Percentiles rank a stretch among this genome's conserved stretches.
phyloP scores from a whole-genome alignment of 1,140 invertebrate genomes.

The Lethrus apterus region DNA sequence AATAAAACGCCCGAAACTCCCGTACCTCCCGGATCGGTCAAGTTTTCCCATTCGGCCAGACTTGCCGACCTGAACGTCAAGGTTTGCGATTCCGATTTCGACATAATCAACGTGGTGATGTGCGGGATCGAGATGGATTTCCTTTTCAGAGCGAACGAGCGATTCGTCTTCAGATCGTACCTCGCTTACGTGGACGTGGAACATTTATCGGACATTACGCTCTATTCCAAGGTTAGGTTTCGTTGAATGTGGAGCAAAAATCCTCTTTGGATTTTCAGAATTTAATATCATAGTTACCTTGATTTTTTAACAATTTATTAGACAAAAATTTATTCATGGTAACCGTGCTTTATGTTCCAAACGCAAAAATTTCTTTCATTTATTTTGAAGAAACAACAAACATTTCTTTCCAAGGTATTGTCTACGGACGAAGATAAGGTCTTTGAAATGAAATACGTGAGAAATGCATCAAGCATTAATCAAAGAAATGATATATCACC shows the following conservation, averaged over 20 bases:
- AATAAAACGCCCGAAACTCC: slow-evolving; percentile 49
- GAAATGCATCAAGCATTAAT: slow-evolving; percentile 53
- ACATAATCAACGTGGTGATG: slow-evolving; percentile 59
- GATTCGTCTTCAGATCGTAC: slow-evolving; percentile 64
- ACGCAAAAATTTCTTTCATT: too few species aligned
- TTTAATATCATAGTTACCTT: too few species aligned
- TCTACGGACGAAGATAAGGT: slow-evolving; percentile 70
- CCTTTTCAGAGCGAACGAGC: slow-evolving; percentile 71
- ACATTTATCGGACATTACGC: slow-evolving; percentile 65
- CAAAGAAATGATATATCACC: slow-evolving; percentile 36
- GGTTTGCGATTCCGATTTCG: slow-evolving; percentile 63
- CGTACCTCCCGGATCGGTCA: slow-evolving; percentile 67
- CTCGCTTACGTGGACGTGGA: slow-evolving; percentile 60
- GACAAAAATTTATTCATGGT: not conserved
- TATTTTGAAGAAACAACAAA: too few species aligned
- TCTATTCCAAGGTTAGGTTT: slow-evolving; percentile 63
- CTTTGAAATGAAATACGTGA: slow-evolving; percentile 67
- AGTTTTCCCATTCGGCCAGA: slow-evolving; percentile 67
- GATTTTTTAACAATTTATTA: not conserved
- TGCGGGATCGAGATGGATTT: slow-evolving; percentile 64
- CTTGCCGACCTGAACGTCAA: slow-evolving; percentile 53
- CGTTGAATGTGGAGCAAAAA: too few species aligned
- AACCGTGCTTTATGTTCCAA: not conserved
- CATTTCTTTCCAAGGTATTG: slow-evolving; percentile 48
- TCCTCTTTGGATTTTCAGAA: too few species aligned